Evolutionary conservation across 2,113 vertebrate species (phyloP).

Genomic region (Jacana jacana): DNA sequence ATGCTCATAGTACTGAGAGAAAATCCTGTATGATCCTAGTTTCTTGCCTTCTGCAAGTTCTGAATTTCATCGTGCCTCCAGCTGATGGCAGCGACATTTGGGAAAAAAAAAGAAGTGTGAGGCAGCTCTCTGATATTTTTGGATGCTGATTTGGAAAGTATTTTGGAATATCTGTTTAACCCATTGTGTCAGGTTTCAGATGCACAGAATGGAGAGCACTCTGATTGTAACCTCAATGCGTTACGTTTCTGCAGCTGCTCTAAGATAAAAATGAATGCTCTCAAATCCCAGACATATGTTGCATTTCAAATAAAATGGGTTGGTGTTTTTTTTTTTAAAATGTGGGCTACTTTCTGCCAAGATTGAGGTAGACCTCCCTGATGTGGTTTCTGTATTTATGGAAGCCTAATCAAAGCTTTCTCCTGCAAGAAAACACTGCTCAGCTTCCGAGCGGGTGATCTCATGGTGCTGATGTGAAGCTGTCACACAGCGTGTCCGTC

Average conservation of each 20-base stretch:
- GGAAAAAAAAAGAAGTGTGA: not conserved
- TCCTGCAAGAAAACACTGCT: constrained; percentile 25
- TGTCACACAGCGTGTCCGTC: not conserved
- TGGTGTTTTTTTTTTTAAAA: not conserved
- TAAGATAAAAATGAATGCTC: not conserved
- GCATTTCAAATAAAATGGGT: not conserved
- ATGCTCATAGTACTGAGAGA: not conserved
- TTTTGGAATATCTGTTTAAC: constrained; percentile 26
- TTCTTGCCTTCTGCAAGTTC: not conserved
- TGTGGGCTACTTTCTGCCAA: constrained; percentile 34
- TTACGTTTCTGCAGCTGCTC: constrained; percentile 34
- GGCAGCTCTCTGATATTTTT: constrained; percentile 21
- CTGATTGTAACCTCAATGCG: not conserved
- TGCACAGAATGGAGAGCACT: not conserved
- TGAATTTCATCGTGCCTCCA: constrained; percentile 2
- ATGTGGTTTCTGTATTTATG: constrained; percentile 48
- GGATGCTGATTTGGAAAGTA: not conserved
- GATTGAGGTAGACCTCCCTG: constrained; percentile 26
- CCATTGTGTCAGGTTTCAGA: not conserved
- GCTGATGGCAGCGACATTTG: not conserved
- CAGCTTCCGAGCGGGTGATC: constrained; percentile 57
- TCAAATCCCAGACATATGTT: not conserved
- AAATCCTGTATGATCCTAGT: not conserved
- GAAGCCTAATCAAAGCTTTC: constrained; percentile 34
- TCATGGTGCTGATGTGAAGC: constrained; percentile 39